Evolutionary conservation across 2,797 vertebrate species (phyloP), one percentile per base, ranked within the genome.

Genomic region (Ammospiza maritima): DNA sequence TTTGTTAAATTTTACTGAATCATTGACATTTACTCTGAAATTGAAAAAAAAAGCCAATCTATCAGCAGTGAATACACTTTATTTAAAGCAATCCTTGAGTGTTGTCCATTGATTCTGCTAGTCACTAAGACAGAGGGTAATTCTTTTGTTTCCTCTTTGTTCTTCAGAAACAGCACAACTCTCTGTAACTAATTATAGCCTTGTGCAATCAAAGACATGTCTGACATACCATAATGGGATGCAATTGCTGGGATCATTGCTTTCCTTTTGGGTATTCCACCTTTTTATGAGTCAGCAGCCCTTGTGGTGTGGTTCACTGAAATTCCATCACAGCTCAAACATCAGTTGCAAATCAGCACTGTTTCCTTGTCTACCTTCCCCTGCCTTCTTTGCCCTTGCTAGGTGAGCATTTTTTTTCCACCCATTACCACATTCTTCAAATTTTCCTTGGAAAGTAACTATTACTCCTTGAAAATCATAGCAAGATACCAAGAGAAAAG

Each of bases 171-270:
- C 11, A 77, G 27, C 3, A 3, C 60, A 42, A 56, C 58, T 66
- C 61, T 69, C 36, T 78, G 36, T 83, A 74, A 74, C 82, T 96
- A 92, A 94, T 94, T 85, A 91, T 23, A 88, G 87, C n/a, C 48
- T 79, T 80, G n/a, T 84, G 53, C 87, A 88, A 89, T 88, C 85
- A 88, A 81, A 94, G 79, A 40, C 29, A 38, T 61, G 51, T 94
- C 91, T 94, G 83, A 90, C 76, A 40, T 62, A 69, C n/a, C n/a
- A 4, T 88, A 84, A 88, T 76, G 89, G 84, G 79, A 91, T 75
- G 83, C 83, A 78, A 56, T 91, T 90, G 88, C 79, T 75, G 16
- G 88, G 88, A 90, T 94, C 91, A 93, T 65, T 91, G 89, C 85
- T 91, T 90, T 89, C 50, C 78, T 94, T 92, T 90, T 30, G 88